phyloP scores from a whole-genome alignment of 2,888 invertebrate genomes.

The Mythimna loreyi region DNA sequence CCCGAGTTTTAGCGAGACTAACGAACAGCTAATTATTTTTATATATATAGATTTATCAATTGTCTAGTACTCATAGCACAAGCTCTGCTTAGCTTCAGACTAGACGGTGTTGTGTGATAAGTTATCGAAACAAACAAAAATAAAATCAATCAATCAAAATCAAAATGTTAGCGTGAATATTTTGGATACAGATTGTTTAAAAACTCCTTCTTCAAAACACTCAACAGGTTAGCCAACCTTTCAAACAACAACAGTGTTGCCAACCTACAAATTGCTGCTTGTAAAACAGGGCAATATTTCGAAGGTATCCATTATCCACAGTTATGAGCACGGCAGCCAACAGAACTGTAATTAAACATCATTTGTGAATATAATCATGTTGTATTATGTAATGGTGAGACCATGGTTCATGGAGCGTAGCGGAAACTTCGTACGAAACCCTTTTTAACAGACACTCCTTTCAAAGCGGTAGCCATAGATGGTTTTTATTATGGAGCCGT shows the following conservation, averaged over 20 bases:
- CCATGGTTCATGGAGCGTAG: slow-evolving; percentile 35
- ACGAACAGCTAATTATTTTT: too few relatives aligned
- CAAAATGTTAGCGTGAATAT: too few relatives aligned
- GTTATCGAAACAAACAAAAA: too few relatives aligned
- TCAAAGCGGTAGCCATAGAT: not conserved
- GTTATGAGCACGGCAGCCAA: slow-evolving; percentile 36
- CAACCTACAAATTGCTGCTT: slow-evolving; percentile 39
- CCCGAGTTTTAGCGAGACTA: too few relatives aligned
- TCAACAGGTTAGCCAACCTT: slow-evolving; percentile 26
- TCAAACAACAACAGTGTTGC: slow-evolving; percentile 45
- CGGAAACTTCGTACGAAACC: slow-evolving; percentile 22
- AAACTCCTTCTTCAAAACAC: not conserved
- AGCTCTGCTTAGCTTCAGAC: too few relatives aligned
- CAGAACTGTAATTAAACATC: slow-evolving; percentile 55
- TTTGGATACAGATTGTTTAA: not conserved
- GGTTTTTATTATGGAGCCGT: not conserved
- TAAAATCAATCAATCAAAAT: too few relatives aligned
- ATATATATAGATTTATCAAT: too few relatives aligned
- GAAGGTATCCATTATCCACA: slow-evolving; percentile 52
- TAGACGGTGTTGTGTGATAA: too few relatives aligned
- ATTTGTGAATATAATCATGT: slow-evolving; percentile 52
- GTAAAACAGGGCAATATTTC: slow-evolving; percentile 49
- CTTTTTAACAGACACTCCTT: slow-evolving; percentile 15
- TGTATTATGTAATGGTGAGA: slow-evolving; percentile 42
- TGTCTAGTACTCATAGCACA: too few relatives aligned